These are phyloP conservation scores for Pandemis corylana DNA, from an alignment of 2,888 invertebrate species.

Conservation along the genomic window DNA sequence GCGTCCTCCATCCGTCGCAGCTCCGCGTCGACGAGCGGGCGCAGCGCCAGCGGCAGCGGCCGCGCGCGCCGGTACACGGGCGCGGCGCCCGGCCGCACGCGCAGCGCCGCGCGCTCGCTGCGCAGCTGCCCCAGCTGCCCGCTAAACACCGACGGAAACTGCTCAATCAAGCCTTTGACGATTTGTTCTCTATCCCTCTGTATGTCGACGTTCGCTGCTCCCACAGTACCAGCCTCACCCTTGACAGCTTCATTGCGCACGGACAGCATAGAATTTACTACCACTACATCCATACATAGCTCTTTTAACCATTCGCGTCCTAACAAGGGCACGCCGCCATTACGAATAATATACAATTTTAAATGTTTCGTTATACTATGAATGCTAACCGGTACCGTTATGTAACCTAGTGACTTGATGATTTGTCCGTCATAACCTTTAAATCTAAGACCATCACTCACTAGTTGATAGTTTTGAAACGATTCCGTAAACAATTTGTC, in stretches of 20 bases:
- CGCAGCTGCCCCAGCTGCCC: constrained; percentile 13
- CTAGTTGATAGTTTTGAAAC: too few relatives aligned
- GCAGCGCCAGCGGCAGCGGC: constrained; percentile 20
- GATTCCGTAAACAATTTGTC: not conserved
- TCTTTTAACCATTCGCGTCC: constrained; percentile 29
- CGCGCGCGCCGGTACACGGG: constrained; percentile 19
- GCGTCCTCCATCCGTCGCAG: constrained; percentile 13
- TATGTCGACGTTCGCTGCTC: too few relatives aligned
- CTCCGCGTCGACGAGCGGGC: constrained; percentile 14
- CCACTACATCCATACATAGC: constrained; percentile 10
- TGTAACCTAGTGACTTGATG: too few relatives aligned
- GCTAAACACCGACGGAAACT: constrained; percentile 10
- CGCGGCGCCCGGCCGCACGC: constrained; percentile 5
- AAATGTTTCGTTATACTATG: too few relatives aligned
- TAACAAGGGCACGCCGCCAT: constrained; percentile 4
- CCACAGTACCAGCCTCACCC: not conserved
- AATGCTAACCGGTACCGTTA: too few relatives aligned
- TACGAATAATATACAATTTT: too few relatives aligned
- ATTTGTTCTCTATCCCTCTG: too few relatives aligned
- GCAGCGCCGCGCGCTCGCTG: constrained; percentile 17
- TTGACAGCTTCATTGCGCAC: not conserved
- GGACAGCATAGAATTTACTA: constrained; percentile 11
- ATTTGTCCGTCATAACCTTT: too few relatives aligned
- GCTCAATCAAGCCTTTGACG: too few relatives aligned
- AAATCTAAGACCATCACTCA: too few relatives aligned